phyloP scores from a whole-genome alignment of 92 coral and sea anemone species.

The Muricea muricata region DNA sequence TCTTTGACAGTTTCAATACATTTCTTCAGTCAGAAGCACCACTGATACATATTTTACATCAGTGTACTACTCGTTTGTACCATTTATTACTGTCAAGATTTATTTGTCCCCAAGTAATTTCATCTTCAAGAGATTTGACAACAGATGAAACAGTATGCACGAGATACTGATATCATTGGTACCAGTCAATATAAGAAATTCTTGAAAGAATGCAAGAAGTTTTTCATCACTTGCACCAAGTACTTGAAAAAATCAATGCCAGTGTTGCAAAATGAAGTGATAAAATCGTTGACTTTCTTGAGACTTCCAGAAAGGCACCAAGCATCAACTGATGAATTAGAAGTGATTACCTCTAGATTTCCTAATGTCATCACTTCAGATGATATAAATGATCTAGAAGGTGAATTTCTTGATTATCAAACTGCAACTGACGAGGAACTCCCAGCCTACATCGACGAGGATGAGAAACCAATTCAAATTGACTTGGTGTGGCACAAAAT shows the following conservation, averaged over 20 bases:
- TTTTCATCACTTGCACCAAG: conserved; percentile 52
- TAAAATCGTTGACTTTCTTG: conserved; percentile 53
- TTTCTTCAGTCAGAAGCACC: conserved; percentile 59
- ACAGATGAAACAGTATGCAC: no score
- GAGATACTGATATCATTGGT: no score
- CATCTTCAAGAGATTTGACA: conserved; percentile 47
- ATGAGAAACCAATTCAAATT: neutral
- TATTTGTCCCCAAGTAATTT: conserved; percentile 51
- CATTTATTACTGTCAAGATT: conserved; percentile 56
- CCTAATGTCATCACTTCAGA: conserved; percentile 57
- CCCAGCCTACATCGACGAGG: neutral
- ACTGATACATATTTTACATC: conserved; percentile 60
- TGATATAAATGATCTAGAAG: conserved; percentile 48
- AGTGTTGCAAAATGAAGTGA: conserved; percentile 48
- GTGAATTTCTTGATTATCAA: conserved; percentile 53
- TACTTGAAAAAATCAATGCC: conserved; percentile 52
- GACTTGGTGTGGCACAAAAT: neutral
- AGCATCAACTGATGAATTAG: no score
- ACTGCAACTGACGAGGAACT: neutral
- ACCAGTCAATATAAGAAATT: conserved; percentile 24
- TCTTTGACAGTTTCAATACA: conserved; percentile 55
- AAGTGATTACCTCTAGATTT: conserved; percentile 59
- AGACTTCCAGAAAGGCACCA: no score
- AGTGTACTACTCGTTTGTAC: conserved; percentile 48
- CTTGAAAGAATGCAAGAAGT: conserved; percentile 59